Conservation (phyloP, 2,888 invertebrate genomes). For the Malthinus seriepunctatus region DNA sequence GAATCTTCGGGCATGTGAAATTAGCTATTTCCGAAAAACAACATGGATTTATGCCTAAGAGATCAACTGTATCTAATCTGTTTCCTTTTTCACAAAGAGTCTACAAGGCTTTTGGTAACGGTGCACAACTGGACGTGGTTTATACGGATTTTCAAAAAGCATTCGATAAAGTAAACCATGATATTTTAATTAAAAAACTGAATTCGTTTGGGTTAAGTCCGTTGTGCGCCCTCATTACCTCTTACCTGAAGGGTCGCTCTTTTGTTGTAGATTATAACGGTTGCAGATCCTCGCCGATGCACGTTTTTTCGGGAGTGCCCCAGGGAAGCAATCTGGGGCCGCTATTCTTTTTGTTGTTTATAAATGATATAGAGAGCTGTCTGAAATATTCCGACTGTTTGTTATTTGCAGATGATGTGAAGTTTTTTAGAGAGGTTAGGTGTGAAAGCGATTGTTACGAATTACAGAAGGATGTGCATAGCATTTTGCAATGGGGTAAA, state of each 20-base stretch:
- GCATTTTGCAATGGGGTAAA: not conserved
- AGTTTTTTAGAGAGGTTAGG: not conserved
- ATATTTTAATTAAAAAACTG: not conserved
- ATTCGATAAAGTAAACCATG: not conserved
- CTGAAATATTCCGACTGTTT: not conserved
- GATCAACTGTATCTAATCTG: too few relatives aligned
- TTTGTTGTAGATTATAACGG: not conserved
- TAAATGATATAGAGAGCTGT: not conserved
- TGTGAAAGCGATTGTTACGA: not conserved
- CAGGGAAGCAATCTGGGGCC: not conserved
- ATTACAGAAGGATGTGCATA: not conserved
- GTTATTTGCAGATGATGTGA: not conserved
- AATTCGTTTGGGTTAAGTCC: not conserved
- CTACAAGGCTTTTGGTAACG: too few relatives aligned
- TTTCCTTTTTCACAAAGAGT: too few relatives aligned
- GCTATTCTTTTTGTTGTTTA: not conserved
- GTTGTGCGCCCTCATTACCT: not conserved
- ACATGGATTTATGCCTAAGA: too few relatives aligned
- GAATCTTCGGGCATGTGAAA: too few relatives aligned
- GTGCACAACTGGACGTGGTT: not conserved
- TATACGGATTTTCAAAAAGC: not conserved
- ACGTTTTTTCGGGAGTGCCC: not conserved
- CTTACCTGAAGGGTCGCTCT: not conserved
- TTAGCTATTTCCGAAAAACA: too few relatives aligned
- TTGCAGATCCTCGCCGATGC: not conserved